These are phyloP conservation scores for Sciurus niger DNA, from an alignment of 2,113 vertebrate species.

Conservation along the genomic window DNA sequence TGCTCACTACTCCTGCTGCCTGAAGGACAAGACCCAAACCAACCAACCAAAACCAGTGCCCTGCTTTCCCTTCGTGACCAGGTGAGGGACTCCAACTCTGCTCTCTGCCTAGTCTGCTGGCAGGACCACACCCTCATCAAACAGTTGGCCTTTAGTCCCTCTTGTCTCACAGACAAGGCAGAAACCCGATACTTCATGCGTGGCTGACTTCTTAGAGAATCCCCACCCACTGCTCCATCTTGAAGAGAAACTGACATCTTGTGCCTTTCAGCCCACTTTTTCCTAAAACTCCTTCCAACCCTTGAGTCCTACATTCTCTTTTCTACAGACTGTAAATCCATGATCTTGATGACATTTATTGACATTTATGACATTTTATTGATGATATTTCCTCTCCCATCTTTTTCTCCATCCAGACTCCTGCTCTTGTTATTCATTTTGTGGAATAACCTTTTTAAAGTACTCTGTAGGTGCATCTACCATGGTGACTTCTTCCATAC, in stretches of 20 bases:
- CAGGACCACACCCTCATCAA: too few relatives aligned
- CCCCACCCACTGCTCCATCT: background rate
- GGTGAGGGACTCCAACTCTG: background rate
- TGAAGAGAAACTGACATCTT: background rate
- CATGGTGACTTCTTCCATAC: background rate
- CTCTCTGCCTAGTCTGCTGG: background rate
- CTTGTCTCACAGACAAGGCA: background rate
- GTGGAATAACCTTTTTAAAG: background rate
- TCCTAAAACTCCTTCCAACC: background rate
- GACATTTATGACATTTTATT: background rate
- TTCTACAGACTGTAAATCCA: background rate
- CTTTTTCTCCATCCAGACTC: background rate
- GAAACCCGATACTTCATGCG: background rate
- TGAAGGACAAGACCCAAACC: background rate
- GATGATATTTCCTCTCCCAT: background rate
- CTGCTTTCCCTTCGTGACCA: background rate
- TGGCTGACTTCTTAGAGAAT: background rate
- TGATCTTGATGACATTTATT: background rate
- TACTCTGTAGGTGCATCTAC: rapidly evolving
- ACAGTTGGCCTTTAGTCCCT: background rate
- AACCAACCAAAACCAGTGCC: background rate
- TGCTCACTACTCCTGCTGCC: background rate
- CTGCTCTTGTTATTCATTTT: background rate
- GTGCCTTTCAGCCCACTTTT: background rate
- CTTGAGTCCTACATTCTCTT: background rate